Conservation (phyloP, 2,797 vertebrate genomes). For the Pseudochromis fuscus region DNA sequence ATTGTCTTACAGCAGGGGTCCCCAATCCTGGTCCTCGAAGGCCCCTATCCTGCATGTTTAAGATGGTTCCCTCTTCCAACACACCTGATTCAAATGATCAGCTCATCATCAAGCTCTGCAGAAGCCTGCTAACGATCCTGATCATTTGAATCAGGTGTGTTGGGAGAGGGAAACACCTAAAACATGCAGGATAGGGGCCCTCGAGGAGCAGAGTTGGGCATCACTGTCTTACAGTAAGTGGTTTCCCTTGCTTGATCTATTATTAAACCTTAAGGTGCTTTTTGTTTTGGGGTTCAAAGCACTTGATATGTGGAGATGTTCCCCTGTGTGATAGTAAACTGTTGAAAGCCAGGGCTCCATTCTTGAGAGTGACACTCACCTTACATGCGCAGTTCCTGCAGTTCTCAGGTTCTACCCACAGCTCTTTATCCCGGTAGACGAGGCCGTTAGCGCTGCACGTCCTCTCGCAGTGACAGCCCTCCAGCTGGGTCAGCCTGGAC, state of each 20-base stretch:
- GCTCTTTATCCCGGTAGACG: constrained; percentile 92
- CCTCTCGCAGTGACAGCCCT: constrained; percentile 95
- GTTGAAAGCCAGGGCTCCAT: neutral
- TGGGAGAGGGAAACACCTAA: too few species aligned
- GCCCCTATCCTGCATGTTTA: too few species aligned
- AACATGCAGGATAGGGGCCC: too few species aligned
- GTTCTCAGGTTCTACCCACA: constrained; percentile 94
- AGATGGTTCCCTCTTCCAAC: too few species aligned
- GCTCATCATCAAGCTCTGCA: too few species aligned
- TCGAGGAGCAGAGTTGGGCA: too few species aligned
- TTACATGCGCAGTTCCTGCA: constrained; percentile 95
- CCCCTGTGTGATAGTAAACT: neutral
- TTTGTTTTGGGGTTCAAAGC: too few species aligned
- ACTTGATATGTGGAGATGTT: neutral
- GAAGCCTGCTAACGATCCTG: too few species aligned
- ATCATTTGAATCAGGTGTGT: too few species aligned
- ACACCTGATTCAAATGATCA: too few species aligned
- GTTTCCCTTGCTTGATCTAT: neutral
- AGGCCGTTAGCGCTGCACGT: constrained; percentile 91
- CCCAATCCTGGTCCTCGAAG: too few species aligned
- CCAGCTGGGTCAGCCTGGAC: constrained; percentile 92
- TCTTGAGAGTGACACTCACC: constrained; percentile 80
- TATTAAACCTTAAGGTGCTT: too few species aligned
- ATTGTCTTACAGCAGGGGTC: neutral
- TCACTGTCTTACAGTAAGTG: neutral